phyloP scores from a whole-genome alignment of 2,797 vertebrate genomes.

The Anolis apletophallus region DNA sequence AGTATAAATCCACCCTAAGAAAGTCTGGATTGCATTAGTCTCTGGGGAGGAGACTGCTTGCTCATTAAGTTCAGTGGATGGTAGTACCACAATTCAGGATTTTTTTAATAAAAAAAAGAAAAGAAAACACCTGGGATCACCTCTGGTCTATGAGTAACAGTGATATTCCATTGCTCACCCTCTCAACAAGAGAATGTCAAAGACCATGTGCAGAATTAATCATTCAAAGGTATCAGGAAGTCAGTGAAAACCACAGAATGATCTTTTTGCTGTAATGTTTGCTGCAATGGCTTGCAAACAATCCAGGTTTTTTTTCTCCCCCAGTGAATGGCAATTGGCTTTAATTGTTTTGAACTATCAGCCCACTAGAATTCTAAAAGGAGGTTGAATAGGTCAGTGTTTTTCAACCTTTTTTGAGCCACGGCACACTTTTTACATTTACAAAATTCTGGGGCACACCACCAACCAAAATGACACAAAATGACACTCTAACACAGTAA shows the following conservation, averaged over 20 bases:
- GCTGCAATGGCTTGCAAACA: neutral
- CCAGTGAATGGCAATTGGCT: neutral
- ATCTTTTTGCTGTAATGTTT: slow-evolving; percentile 38
- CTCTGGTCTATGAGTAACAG: neutral
- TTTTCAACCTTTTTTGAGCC: no score
- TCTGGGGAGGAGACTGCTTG: neutral
- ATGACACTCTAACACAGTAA: no score
- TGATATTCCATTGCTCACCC: neutral
- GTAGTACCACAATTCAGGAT: neutral
- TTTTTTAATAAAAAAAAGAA: neutral
- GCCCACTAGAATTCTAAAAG: slow-evolving; percentile 2
- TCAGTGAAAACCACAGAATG: slow-evolving; percentile 30
- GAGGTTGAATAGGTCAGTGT: neutral
- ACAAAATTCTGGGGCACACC: no score
- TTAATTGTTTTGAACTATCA: neutral
- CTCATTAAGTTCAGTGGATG: neutral
- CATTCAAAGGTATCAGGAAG: neutral
- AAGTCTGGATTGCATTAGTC: neutral
- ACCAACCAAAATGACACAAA: no score
- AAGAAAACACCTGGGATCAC: neutral
- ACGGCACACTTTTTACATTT: no score
- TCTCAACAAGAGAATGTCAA: neutral
- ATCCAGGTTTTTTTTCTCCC: neutral
- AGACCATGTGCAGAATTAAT: no score
- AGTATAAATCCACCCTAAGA: no score